phyloP scores from a whole-genome alignment of 2,888 invertebrate species.

The Diplazon laetatorius region DNA sequence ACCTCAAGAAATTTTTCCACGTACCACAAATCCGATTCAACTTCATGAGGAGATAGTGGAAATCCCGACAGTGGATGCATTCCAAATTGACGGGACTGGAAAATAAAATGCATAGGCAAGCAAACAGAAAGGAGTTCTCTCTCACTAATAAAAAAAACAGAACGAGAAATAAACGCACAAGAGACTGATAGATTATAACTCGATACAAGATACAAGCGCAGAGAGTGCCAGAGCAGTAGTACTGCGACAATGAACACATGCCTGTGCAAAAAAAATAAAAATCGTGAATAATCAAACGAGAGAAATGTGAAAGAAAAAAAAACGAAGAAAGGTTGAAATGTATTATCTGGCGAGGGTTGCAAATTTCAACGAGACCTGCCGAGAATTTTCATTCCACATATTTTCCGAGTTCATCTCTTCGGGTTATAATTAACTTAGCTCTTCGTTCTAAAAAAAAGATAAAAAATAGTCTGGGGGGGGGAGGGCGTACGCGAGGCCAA shows the following conservation, averaged over 20 bases:
- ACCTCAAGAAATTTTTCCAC: background rate
- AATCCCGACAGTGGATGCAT: background rate
- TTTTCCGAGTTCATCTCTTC: slow-evolving; percentile 9
- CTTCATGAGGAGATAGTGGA: background rate
- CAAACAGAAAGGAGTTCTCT: background rate
- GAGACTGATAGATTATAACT: background rate
- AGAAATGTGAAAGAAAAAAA: background rate
- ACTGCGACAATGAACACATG: background rate
- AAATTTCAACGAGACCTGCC: slow-evolving; percentile 10
- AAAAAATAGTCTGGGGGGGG: background rate
- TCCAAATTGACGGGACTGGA: background rate
- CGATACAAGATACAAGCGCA: background rate
- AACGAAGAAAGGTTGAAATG: slow-evolving; percentile 12
- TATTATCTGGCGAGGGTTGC: slow-evolving; percentile 3
- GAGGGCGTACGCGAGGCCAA: slow-evolving; percentile 1
- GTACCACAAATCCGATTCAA: background rate
- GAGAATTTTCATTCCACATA: slow-evolving; percentile 18
- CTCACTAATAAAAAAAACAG: background rate
- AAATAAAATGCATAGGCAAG: background rate
- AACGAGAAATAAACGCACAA: too few species aligned
- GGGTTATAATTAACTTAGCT: slow-evolving; percentile 23
- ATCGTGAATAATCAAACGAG: slow-evolving; percentile 18
- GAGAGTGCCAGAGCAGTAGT: too few species aligned
- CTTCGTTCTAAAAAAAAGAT: background rate
- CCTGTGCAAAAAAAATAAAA: slow-evolving; percentile 2